A percentile compares a stretch with the other conserved stretches of the same genome.
Conservation (phyloP, 1,140 invertebrate genomes). For the Eciton burchellii region DNA sequence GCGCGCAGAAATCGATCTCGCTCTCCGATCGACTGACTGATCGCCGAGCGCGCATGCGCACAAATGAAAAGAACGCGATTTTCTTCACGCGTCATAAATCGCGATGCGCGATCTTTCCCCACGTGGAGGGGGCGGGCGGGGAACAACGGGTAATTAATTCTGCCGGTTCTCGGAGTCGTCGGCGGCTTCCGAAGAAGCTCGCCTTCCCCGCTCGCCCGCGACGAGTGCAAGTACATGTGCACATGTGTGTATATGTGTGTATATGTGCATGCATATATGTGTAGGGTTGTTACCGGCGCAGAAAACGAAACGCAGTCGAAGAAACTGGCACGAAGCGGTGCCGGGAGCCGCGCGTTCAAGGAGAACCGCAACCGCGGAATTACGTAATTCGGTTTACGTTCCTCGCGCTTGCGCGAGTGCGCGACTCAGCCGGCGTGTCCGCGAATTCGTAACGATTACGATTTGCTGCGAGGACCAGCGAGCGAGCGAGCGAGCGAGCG, state of each 20-base stretch:
- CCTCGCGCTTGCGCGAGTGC: constrained; percentile 26
- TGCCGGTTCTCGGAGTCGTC: neutral
- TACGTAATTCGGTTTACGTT: constrained; percentile 75
- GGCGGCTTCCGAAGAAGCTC: constrained; percentile 39
- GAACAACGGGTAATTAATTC: constrained; percentile 56
- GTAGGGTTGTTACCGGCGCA: constrained; percentile 10
- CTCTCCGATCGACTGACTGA: constrained; percentile 6
- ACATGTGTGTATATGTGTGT: no score
- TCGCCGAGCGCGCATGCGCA: neutral
- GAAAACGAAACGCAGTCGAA: constrained; percentile 57
- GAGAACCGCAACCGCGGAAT: constrained; percentile 71
- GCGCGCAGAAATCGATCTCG: no score
- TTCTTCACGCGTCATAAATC: constrained; percentile 42
- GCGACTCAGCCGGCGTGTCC: neutral
- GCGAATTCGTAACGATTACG: constrained; percentile 35
- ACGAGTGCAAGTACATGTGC: neutral
- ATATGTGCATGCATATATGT: neutral
- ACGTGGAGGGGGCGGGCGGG: constrained; percentile 19
- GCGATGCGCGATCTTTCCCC: neutral
- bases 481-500: no score
- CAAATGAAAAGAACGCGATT: constrained; percentile 12
- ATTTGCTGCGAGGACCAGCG: no score
- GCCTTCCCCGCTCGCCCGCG: constrained; percentile 1
- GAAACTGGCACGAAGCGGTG: constrained; percentile 64
- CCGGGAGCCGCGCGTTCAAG: constrained; percentile 75